Evolutionary conservation across 1,140 invertebrate species (phyloP).

Genomic region (Formica selysi): DNA sequence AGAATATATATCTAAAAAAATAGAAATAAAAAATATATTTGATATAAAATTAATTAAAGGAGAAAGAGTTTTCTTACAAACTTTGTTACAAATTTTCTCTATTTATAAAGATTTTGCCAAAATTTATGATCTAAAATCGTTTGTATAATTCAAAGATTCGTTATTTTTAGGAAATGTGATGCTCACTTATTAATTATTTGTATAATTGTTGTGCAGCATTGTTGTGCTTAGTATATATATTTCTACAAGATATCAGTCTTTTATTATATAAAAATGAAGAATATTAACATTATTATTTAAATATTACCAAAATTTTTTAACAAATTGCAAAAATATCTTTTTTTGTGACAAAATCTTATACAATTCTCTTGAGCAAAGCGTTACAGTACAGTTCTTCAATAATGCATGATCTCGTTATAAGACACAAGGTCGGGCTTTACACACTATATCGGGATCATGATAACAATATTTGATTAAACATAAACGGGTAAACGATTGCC

Average conservation of each 20-base stretch:
- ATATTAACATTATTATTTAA: neutral
- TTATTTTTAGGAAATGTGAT: neutral
- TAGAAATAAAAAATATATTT: neutral
- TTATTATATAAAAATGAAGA: neutral
- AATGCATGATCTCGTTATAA: conserved; percentile 25
- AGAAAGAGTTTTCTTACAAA: neutral
- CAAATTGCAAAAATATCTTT: neutral
- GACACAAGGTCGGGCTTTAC: conserved; percentile 35
- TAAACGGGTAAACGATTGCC: conserved; percentile 27
- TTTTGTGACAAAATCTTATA: neutral
- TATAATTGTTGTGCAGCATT: neutral
- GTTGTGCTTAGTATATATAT: neutral
- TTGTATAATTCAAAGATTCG: too few species aligned
- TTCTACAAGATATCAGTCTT: neutral
- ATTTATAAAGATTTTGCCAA: neutral
- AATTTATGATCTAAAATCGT: neutral
- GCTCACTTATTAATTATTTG: neutral
- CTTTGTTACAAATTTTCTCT: neutral
- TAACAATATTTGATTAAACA: conserved; percentile 74
- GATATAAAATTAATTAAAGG: neutral
- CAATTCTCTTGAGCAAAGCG: neutral
- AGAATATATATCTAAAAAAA: too few species aligned
- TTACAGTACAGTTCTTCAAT: conserved; percentile 3
- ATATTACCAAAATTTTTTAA: neutral
- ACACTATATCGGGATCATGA: conserved; percentile 59